phyloP scores from a whole-genome alignment of 1,140 invertebrate genomes.

The Conopomorpha cramerella region DNA sequence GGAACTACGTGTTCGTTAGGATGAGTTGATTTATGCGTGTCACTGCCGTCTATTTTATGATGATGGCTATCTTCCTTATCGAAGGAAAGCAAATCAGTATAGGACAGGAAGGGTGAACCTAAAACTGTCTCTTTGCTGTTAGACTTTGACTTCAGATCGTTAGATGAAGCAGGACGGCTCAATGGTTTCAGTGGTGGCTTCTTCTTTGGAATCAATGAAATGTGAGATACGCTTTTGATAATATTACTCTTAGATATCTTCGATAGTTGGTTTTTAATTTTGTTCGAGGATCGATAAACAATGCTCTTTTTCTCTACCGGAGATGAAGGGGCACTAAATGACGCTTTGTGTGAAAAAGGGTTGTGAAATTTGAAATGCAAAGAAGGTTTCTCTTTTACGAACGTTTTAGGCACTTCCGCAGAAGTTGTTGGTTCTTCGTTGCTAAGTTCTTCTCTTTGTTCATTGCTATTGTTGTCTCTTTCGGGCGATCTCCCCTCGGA shows the following conservation, averaged over 20 bases:
- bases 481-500: slow-evolving; percentile 2
- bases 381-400: slow-evolving; percentile 25
- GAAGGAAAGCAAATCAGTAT: slow-evolving; percentile 36
- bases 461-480: slow-evolving; percentile 1
- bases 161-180: slow-evolving; percentile 34
- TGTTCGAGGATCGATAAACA: slow-evolving; percentile 44
- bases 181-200: slow-evolving; percentile 23
- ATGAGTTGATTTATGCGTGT: slow-evolving; percentile 21
- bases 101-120: slow-evolving; percentile 46
- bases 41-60: too few species aligned
- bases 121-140: slow-evolving; percentile 45
- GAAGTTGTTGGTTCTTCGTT: slow-evolving; percentile 4
- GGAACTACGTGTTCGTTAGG: slow-evolving; percentile 40
- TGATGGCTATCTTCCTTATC: too few species aligned
- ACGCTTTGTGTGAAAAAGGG: slow-evolving; percentile 41
- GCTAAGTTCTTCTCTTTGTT: not conserved
- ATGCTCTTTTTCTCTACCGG: slow-evolving; percentile 41
- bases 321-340: slow-evolving; percentile 42
- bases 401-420: slow-evolving; percentile 15
- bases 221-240: slow-evolving; percentile 51
- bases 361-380: slow-evolving; percentile 39
- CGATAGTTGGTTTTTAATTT: slow-evolving; percentile 36
- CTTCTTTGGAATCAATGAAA: slow-evolving; percentile 41
- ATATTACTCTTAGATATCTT: slow-evolving; percentile 46
- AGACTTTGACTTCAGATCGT: slow-evolving; percentile 31